These are phyloP conservation scores for Pocillopora verrucosa DNA, from an alignment of 64 coral and sea anemone species.

Conservation along the genomic window DNA sequence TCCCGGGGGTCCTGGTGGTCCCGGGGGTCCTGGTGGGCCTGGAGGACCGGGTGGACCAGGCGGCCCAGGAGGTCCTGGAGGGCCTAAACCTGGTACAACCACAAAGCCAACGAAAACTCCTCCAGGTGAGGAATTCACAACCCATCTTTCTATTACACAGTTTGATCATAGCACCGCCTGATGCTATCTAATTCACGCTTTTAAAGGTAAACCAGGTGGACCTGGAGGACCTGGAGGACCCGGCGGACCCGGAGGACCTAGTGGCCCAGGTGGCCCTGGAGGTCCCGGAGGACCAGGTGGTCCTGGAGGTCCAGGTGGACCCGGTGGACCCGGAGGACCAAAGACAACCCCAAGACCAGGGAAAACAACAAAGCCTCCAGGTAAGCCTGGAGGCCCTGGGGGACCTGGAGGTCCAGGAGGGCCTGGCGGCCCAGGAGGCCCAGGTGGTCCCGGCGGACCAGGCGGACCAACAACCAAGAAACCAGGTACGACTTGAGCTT, in stretches of 20 bases:
- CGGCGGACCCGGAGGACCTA: conserved; percentile 73
- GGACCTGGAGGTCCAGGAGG: conserved; percentile 67
- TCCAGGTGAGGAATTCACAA: conserved; percentile 28
- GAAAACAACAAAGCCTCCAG: conserved; percentile 48
- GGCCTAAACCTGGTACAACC: conserved; percentile 60
- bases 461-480: conserved; percentile 63
- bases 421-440: conserved; percentile 66
- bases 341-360: conserved; percentile 46
- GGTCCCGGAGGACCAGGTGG: conserved; percentile 81
- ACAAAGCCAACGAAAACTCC: conserved; percentile 49
- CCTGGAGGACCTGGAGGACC: conserved; percentile 88
- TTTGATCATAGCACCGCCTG: neutral
- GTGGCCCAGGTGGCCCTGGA: conserved; percentile 68
- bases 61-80: conserved; percentile 61
- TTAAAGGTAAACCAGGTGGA: conserved; percentile 62
- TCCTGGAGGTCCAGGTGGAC: conserved; percentile 81
- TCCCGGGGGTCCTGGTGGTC: conserved; percentile 82
- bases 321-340: conserved; percentile 80
- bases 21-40: conserved; percentile 86
- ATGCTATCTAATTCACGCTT: conserved; percentile 1
- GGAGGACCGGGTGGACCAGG: conserved; percentile 79
- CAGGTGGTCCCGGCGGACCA: conserved; percentile 70
- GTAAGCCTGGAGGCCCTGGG: conserved; percentile 72
- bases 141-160: neutral
- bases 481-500: neutral